These are phyloP conservation scores for Centropyge bicolor DNA, from an alignment of 2,797 vertebrate species.

Conservation along the genomic window DNA sequence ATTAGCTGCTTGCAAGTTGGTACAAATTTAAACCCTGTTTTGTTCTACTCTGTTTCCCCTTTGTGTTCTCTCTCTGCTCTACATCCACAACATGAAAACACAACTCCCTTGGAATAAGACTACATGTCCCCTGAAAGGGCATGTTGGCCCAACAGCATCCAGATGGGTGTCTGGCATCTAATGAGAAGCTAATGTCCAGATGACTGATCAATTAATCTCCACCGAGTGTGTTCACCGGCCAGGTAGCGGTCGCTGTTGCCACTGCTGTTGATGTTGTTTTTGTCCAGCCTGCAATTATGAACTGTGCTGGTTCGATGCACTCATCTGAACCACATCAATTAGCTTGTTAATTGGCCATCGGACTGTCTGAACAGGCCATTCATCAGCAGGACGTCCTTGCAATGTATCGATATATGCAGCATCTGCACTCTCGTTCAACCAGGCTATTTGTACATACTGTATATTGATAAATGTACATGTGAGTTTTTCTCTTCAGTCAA, in stretches of 20 bases:
- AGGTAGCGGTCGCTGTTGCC: slow-evolving; percentile 48
- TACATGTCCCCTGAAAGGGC: slow-evolving; percentile 43
- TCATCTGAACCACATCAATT: slow-evolving; percentile 73
- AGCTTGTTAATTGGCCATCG: slow-evolving; percentile 73
- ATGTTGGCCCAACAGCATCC: slow-evolving; percentile 50
- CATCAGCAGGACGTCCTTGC: slow-evolving; percentile 69
- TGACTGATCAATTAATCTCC: slow-evolving; percentile 69
- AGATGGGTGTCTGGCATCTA: slow-evolving; percentile 60
- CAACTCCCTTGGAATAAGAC: slow-evolving; percentile 13
- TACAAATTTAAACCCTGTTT: slow-evolving; percentile 22
- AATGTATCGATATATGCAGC: slow-evolving; percentile 58
- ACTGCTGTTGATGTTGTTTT: slow-evolving; percentile 55
- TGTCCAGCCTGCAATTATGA: slow-evolving; percentile 70
- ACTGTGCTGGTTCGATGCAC: slow-evolving; percentile 60
- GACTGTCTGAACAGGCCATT: slow-evolving; percentile 67
- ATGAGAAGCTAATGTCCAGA: slow-evolving; percentile 72
- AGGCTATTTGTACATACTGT: slow-evolving; percentile 9
- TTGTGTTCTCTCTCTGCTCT: not conserved
- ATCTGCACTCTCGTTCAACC: slow-evolving; percentile 42
- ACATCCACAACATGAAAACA: not conserved
- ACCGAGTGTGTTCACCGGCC: slow-evolving; percentile 49
- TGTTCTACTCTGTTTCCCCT: not conserved
- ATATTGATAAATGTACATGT: slow-evolving; percentile 33
- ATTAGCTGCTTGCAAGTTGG: slow-evolving; percentile 9
- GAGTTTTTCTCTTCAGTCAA: slow-evolving; percentile 25